These are phyloP conservation scores for Tipula helvola DNA, from an alignment of 2,888 invertebrate species.

Conservation along the genomic window DNA sequence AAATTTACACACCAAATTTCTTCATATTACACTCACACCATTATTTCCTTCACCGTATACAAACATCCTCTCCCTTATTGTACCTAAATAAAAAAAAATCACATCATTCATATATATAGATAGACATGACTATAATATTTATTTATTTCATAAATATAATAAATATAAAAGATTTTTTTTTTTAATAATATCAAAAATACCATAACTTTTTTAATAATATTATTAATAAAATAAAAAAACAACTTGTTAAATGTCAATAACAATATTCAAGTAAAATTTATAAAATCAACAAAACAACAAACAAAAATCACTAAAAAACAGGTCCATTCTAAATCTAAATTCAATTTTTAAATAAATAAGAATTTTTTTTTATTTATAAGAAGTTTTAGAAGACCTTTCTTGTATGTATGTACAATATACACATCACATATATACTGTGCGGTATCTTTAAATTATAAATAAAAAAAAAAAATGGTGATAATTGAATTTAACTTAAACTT, in stretches of 20 bases:
- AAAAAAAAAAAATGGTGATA: not conserved
- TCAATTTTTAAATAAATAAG: not conserved
- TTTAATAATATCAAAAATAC: not conserved
- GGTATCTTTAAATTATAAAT: not conserved
- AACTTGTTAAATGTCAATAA: conserved; percentile 4
- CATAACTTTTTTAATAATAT: not conserved
- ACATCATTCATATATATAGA: not conserved
- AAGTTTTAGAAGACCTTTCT: not conserved
- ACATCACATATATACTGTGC: not conserved
- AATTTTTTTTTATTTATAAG: not conserved
- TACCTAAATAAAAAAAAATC: not conserved
- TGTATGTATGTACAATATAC: not conserved
- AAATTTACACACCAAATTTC: not conserved
- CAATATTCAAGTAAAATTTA: not conserved
- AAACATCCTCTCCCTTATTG: not conserved
- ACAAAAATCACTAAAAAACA: not conserved
- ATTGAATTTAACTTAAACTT: conserved; percentile 4
- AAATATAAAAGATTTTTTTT: not conserved
- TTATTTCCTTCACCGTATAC: not conserved
- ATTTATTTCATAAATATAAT: not conserved
- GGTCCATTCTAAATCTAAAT: conserved; percentile 4
- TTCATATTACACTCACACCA: not conserved
- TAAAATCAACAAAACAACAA: not conserved
- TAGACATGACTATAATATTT: not conserved
- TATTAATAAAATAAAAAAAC: not conserved